These are phyloP conservation scores for Todus mexicanus DNA, from an alignment of 2,797 vertebrate species.

Conservation along the genomic window DNA sequence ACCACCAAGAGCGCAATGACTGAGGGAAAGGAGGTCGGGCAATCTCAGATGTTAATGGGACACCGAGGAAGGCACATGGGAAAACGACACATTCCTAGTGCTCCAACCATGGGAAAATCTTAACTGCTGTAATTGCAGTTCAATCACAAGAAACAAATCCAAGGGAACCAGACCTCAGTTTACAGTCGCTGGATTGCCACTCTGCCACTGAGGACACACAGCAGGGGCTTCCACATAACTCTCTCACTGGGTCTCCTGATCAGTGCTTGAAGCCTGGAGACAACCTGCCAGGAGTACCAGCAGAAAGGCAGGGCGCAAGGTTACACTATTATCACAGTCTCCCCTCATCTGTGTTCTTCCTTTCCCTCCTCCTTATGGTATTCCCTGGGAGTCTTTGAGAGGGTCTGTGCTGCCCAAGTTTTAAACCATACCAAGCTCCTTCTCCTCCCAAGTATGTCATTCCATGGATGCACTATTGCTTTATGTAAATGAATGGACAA, in stretches of 20 bases:
- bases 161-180: background rate
- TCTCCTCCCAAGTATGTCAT: background rate
- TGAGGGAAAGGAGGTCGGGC: background rate
- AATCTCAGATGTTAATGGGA: background rate
- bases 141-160: background rate
- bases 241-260: background rate
- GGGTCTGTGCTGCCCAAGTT: background rate
- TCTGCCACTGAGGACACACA: background rate
- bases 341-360: background rate
- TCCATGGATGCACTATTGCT: background rate
- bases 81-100: background rate
- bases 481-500: background rate
- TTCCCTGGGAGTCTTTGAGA: background rate
- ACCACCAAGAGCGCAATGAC: background rate
- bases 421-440: background rate
- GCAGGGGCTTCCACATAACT: background rate
- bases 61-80: background rate
- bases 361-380: background rate
- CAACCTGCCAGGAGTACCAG: background rate
- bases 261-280: background rate
- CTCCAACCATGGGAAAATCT: background rate
- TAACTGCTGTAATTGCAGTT: background rate
- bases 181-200: background rate
- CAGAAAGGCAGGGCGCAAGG: background rate
- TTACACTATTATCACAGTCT: background rate